A percentile compares a stretch with the other conserved stretches of the same genome.
Evolutionary conservation across 2,113 vertebrate genomes (phyloP).

Genomic region (Gobiocypris rarus): DNA sequence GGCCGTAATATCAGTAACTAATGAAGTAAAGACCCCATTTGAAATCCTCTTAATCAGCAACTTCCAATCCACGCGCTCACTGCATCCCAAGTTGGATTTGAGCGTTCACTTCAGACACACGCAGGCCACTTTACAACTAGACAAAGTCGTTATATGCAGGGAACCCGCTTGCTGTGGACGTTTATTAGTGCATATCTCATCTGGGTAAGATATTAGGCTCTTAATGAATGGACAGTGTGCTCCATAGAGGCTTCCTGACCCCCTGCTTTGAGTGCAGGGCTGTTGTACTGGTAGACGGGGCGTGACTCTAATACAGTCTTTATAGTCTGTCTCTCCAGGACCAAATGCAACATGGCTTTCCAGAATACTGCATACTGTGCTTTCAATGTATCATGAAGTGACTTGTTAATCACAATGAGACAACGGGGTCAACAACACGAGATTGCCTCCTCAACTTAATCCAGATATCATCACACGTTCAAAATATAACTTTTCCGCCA

Average conservation of each 20-base stretch:
- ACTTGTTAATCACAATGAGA: not conserved
- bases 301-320: conserved; percentile 71
- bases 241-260: conserved; percentile 45
- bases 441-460: not conserved
- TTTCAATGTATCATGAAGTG: not conserved
- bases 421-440: not conserved
- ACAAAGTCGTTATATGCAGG: conserved; percentile 42
- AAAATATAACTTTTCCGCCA: conserved; percentile 58
- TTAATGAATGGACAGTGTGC: conserved; percentile 14
- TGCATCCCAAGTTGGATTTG: conserved; percentile 66
- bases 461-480: not conserved
- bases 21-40: conserved; percentile 58
- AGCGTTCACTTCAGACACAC: conserved; percentile 51
- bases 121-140: conserved; percentile 60
- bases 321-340: conserved; percentile 20
- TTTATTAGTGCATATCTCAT: conserved; percentile 21
- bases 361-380: not conserved
- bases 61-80: conserved; percentile 61
- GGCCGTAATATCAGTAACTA: not conserved
- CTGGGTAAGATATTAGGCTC: not conserved
- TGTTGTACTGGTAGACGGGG: conserved; percentile 68
- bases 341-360: conserved; percentile 14
- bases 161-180: not conserved
- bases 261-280: conserved; percentile 61
- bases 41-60: conserved; percentile 69